Base-by-base conservation (phyloP, 2,797 vertebrate genomes). In the Moxostoma hubbsi region DNA sequence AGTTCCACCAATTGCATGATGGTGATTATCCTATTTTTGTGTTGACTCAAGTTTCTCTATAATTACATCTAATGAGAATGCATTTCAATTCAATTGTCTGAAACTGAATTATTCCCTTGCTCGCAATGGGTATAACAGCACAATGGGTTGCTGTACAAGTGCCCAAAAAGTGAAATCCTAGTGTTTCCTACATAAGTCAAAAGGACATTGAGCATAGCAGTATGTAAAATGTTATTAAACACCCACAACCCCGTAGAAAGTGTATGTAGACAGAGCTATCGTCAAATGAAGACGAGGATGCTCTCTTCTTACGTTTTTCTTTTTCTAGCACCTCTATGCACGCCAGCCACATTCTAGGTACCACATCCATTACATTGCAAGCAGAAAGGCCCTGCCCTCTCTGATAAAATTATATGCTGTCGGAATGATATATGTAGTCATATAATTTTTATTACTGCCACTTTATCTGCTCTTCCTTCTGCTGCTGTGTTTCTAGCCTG, bases 341-440 rank as follows among this genome's bases (percentile, higher is more conserved):
- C 45, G 36, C n/a, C 64, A 45, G 10, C 62, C 43, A 9, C 9
- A 36, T 67, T 49, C 69, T 68, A 36, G 13, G 70, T 77, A 74
- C 63, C 54, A 77, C 75, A 75, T 71, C 64, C 73, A 77, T 82
- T 84, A 79, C 70, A 59, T 75, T 77, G 59, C 54, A 71, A 54
- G 46, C 80, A 65, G 77, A 54, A 85, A 81, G 85, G 66, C 71
- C 82, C 53, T 83, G 81, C 68, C 78, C 74, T 82, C 72, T 58
- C 82, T 61, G 80, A 70, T 79, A 75, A 86, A 88, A 85, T 88
- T 78, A 84, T 68, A 86, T 6, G n/a, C 81, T 85, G 88, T 82
- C 88, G 87, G 73, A 73, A 85, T 88, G 86, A 87, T 88, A 82
- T 75, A 86, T 85, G 79, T 54, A 82, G 81, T 86, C 80, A 63